Base-by-base conservation (phyloP, 2,113 vertebrate species). In the Dicrurus megarhynchus region DNA sequence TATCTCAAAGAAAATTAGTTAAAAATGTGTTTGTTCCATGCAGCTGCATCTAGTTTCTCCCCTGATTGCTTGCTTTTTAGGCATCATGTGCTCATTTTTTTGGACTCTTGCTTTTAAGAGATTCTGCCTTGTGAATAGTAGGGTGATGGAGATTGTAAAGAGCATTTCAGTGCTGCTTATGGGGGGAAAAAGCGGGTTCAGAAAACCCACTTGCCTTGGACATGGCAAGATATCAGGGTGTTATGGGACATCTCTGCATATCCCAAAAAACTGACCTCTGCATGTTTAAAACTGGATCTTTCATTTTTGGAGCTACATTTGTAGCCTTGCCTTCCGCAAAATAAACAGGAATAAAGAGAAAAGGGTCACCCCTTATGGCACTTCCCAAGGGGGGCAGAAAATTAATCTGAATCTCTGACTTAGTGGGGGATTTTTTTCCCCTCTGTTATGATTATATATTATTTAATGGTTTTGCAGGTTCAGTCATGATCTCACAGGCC, bases 171-270 rank as follows among this genome's bases (percentile, higher is more conserved):
- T 84, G 57, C 35, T 71, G 35, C 32, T 5, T 42, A 14, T 8
- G 23, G 13, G 7, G 17, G 16, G 5, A 0, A 21, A 21, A 59
- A 35, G 23, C 0, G 0, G 7, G 8, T 77, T 83, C 42, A 41
- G 80, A 80, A 87, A 84, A 57, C 27, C 11, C 0, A 0, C 42
- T 74, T 93, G 77, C 35, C 35, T 77, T 77, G 26, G 59, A 46
- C 11, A 7, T 7, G 10, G 46, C 26, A 2, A 3, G 27, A 50
- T 84, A 67, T 59, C 32, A 64, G 32, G 39, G 30, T 78, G 30
- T 35, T 35, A 19, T 0, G 0, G 13, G 26, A 79, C 17, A n/a
- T 49, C 32, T 84, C n/a, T 3, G 2, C 0, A 0, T 52, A 37
- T 39, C 64, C n/a, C 28, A 32, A 63, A 82, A 74, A 39, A 50